Evolutionary conservation across 2,797 vertebrate genomes (phyloP).

Genomic region (Dipus sagitta): DNA sequence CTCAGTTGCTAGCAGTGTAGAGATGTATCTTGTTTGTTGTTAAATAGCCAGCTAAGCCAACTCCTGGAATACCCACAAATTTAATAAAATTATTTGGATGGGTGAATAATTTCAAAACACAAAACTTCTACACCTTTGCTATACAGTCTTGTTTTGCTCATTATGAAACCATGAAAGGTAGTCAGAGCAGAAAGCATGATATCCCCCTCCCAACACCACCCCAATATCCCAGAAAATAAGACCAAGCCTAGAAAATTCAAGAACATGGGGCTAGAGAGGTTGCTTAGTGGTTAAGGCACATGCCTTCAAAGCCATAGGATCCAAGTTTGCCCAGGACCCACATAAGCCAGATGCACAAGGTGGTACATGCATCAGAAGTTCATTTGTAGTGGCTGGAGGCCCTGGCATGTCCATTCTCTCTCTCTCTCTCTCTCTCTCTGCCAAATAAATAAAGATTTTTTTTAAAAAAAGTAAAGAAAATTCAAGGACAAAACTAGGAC

Average conservation of each 20-base stretch:
- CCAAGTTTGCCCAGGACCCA: too few species aligned
- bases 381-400: too few species aligned
- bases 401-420: too few species aligned
- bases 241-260: not conserved
- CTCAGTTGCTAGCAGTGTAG: not conserved
- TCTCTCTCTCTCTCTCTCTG: too few species aligned
- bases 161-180: not conserved
- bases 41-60: conserved; percentile 33
- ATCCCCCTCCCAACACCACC: not conserved
- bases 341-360: too few species aligned
- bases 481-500: not conserved
- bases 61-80: not conserved
- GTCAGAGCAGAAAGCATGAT: not conserved
- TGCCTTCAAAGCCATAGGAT: too few species aligned
- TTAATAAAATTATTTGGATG: not conserved
- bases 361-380: too few species aligned
- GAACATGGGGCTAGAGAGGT: not conserved
- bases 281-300: too few species aligned
- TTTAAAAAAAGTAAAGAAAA: not conserved
- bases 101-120: not conserved
- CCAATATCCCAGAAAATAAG: not conserved
- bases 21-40: not conserved
- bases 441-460: too few species aligned
- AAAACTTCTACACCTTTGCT: conserved; percentile 1
- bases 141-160: not conserved